These are phyloP conservation scores for Stenolophus ochropezus DNA, from an alignment of 2,888 invertebrate genomes.

Conservation along the genomic window DNA sequence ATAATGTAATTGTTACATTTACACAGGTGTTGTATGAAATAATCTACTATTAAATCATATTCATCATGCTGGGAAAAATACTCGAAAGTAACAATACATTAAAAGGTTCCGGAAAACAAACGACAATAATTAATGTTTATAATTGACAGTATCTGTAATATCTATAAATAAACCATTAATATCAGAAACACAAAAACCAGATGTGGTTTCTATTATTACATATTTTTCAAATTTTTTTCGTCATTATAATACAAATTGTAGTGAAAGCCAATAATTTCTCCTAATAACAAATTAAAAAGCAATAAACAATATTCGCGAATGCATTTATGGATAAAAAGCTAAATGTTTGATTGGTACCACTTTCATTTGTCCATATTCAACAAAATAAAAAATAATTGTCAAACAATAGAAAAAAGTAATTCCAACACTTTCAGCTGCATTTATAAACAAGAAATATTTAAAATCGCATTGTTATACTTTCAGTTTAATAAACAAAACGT, in stretches of 20 bases:
- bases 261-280: slow-evolving; percentile 37
- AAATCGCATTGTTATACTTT: no score
- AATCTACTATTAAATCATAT: slow-evolving; percentile 1
- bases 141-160: slow-evolving; percentile 13
- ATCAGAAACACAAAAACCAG: not conserved
- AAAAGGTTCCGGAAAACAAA: slow-evolving; percentile 10
- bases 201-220: slow-evolving; percentile 21
- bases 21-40: not conserved
- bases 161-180: slow-evolving; percentile 5
- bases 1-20: not conserved
- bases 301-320: slow-evolving; percentile 7
- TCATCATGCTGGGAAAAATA: not conserved
- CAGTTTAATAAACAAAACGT: no score
- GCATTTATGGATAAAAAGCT: not conserved
- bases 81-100: not conserved
- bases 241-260: slow-evolving; percentile 26
- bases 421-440: not conserved
- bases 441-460: not conserved
- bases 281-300: slow-evolving; percentile 27
- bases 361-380: not conserved
- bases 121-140: not conserved
- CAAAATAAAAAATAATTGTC: not conserved
- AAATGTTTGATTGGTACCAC: not conserved
- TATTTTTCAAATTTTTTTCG: not conserved
- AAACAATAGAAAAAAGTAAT: not conserved